Base-by-base conservation (phyloP, 2,113 vertebrate genomes). In the Syngnathoides biaculeatus region DNA sequence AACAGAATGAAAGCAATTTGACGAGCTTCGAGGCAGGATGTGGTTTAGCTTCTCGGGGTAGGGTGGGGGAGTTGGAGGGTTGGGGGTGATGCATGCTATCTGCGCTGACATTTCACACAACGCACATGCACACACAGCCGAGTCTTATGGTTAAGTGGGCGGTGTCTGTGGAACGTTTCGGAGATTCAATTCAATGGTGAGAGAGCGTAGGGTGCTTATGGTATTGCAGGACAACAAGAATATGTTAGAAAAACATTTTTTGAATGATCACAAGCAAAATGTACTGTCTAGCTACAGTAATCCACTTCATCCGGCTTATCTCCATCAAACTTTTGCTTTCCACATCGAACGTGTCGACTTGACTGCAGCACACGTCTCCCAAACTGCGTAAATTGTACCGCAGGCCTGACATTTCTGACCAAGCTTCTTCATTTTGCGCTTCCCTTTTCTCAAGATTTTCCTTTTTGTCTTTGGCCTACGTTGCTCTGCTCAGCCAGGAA, bases 21-120 rank as follows among this genome's bases (percentile, higher is more conserved):
- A 20, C 8, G 27, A 47, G 15, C n/a, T 52, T 67, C 69, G 72
- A 83, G 56, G 81, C 91, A 92, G 92, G 93, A 94, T 94, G 92
- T 93, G 92, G 91, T 90, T 90, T 86, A 68, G 60, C 78, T 73
- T 81, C 71, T 14, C 9, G 3, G 30, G n/a, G n/a, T n/a, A n/a
- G n/a, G n/a, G n/a, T n/a, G n/a, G 60, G 77, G 75, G n/a, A n/a
- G n/a, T n/a, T n/a, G n/a, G n/a, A n/a, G n/a, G n/a, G n/a, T n/a
- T n/a, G n/a, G n/a, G 71, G 72, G 80, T 88, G 72, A 62, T 71
- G 84, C 79, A 64, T 57, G 79, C 77, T 74, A 77, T 86, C 56
- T 72, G 85, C 83, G 79, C 71, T 75, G 68, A 64, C 68, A 71
- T 79, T 79, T 70, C 59, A 72, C 69, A 61, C 60, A 39, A 48